A percentile compares a stretch with the other conserved stretches of the same genome.
These are phyloP conservation scores for Labeo catla DNA, from an alignment of 2,113 vertebrate genomes.

Conservation along the genomic window DNA sequence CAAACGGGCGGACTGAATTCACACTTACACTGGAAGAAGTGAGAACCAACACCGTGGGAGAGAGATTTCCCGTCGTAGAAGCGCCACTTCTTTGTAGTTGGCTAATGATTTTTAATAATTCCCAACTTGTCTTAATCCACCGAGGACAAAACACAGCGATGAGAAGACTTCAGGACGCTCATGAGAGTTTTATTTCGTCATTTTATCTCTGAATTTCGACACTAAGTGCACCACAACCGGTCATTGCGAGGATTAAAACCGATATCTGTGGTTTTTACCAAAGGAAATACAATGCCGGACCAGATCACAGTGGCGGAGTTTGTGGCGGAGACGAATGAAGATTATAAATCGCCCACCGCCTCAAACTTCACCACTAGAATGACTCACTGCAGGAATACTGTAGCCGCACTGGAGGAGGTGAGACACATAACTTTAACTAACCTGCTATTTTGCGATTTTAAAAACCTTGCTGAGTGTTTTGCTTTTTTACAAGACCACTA, in stretches of 20 bases:
- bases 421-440: slow-evolving; percentile 54
- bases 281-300: slow-evolving; percentile 87
- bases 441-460: neutral
- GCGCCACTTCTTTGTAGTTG: slow-evolving; percentile 6
- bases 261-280: slow-evolving; percentile 27
- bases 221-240: neutral
- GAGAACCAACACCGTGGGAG: slow-evolving; percentile 1
- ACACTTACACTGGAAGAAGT: neutral
- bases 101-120: slow-evolving; percentile 24
- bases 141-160: slow-evolving; percentile 65
- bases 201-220: slow-evolving; percentile 21
- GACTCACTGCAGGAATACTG: slow-evolving; percentile 95
- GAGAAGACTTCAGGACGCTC: slow-evolving; percentile 58
- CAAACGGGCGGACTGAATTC: neutral
- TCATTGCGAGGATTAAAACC: slow-evolving; percentile 38
- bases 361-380: slow-evolving; percentile 98
- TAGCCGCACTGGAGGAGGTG: slow-evolving; percentile 95
- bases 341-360: slow-evolving; percentile 96
- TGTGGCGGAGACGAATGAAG: slow-evolving; percentile 96
- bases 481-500: neutral
- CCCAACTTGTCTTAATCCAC: slow-evolving; percentile 35
- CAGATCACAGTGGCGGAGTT: slow-evolving; percentile 98
- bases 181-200: slow-evolving; percentile 59
- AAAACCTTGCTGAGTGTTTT: neutral
- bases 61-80: slow-evolving; percentile 22